These are phyloP conservation scores for Tenodera sinensis DNA, from an alignment of 2,888 invertebrate genomes.

Conservation along the genomic window DNA sequence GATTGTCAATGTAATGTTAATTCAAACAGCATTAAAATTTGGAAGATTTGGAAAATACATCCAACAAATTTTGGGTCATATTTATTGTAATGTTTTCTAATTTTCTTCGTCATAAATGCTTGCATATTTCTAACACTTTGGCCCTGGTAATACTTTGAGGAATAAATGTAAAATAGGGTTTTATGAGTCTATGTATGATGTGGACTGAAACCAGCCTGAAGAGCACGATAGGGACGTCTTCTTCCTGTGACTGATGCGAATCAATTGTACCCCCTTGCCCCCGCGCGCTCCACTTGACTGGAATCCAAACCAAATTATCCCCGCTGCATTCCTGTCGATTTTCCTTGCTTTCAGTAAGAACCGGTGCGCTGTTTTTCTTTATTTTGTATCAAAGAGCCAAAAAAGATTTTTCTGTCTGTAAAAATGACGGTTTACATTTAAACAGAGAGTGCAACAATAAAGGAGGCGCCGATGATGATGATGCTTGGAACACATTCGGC, in stretches of 20 bases:
- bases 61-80: too few species aligned
- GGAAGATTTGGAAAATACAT: too few species aligned
- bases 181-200: too few species aligned
- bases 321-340: constrained; percentile 11
- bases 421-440: constrained; percentile 11
- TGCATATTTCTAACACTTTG: too few species aligned
- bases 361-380: not conserved
- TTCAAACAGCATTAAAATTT: too few species aligned
- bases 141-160: too few species aligned
- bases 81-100: too few species aligned
- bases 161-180: too few species aligned
- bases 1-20: too few species aligned
- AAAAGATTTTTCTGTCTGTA: constrained; percentile 15
- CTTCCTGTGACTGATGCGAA: not conserved
- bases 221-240: not conserved
- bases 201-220: not conserved
- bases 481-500: not conserved
- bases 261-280: not conserved
- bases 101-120: too few species aligned
- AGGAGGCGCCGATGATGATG: not conserved
- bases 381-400: constrained; percentile 16
- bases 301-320: constrained; percentile 14
- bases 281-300: not conserved
- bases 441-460: not conserved
- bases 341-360: not conserved